Percentiles rank a stretch among this genome's conserved stretches.
Evolutionary conservation across 2,797 vertebrate genomes (phyloP).

Genomic region (Sebastes baramenuke): DNA sequence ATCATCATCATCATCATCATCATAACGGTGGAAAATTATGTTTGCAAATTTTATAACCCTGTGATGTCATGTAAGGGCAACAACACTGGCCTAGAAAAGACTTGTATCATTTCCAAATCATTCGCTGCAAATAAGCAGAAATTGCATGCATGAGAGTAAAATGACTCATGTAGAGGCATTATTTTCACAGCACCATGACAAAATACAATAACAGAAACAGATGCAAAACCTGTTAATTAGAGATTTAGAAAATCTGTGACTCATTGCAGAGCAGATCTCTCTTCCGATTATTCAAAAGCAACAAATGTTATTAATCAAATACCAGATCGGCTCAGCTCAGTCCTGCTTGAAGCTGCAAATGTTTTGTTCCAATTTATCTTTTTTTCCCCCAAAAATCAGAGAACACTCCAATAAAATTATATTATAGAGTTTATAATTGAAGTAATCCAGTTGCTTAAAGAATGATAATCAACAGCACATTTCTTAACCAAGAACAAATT

Average conservation of each 20-base stretch:
- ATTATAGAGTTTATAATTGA: not conserved
- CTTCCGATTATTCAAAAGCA: conserved; percentile 1
- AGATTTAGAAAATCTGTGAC: not conserved
- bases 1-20: not conserved
- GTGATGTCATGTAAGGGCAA: not conserved
- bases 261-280: not conserved
- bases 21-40: not conserved
- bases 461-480: not conserved
- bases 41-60: not conserved
- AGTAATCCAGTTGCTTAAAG: not conserved
- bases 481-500: not conserved
- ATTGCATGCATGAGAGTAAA: not conserved
- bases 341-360: not conserved
- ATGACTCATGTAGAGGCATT: not conserved
- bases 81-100: not conserved
- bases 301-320: conserved; percentile 23
- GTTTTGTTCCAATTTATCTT: conserved; percentile 1
- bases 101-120: not conserved
- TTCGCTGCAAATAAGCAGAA: not conserved
- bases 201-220: conserved; percentile 4
- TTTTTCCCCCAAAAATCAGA: not conserved
- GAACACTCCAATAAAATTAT: not conserved
- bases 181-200: not conserved
- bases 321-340: not conserved
- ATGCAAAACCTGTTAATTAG: conserved; percentile 14